Conservation (phyloP, 2,113 vertebrate genomes). For the Serinus canaria region DNA sequence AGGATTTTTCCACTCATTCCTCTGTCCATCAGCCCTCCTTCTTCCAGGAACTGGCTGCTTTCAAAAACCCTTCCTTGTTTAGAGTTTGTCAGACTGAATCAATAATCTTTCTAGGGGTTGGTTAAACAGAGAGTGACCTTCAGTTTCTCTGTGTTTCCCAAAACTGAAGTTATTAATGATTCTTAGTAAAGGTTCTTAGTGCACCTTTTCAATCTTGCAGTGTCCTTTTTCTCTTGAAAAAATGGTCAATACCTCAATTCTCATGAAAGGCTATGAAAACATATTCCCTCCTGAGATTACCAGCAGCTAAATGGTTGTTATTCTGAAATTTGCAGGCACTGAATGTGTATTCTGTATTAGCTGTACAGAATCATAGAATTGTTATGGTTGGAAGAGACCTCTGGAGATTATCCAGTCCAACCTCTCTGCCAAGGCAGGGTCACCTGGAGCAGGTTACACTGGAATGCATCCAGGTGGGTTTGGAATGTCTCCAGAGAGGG, state of each 20-base stretch:
- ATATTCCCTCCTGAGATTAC: neutral
- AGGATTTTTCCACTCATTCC: neutral
- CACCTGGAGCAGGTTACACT: neutral
- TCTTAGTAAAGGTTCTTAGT: neutral
- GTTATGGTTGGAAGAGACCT: neutral
- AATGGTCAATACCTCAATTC: neutral
- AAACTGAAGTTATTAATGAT: neutral
- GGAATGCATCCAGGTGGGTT: neutral
- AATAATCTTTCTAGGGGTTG: neutral
- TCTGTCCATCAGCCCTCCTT: neutral
- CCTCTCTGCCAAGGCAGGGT: neutral
- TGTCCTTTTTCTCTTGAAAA: neutral
- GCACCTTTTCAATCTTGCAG: neutral
- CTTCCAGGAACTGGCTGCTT: neutral
- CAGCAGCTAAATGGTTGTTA: neutral
- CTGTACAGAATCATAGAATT: neutral
- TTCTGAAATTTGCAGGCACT: neutral
- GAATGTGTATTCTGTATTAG: neutral
- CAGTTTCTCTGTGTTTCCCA: neutral
- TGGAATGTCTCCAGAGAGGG: neutral
- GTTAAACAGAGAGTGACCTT: neutral
- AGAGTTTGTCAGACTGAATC: neutral
- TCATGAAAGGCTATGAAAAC: neutral
- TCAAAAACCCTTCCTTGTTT: neutral
- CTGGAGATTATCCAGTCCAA: neutral